phyloP scores from a whole-genome alignment of 2,888 invertebrate genomes.

The Caenorhabditis parvicauda region DNA sequence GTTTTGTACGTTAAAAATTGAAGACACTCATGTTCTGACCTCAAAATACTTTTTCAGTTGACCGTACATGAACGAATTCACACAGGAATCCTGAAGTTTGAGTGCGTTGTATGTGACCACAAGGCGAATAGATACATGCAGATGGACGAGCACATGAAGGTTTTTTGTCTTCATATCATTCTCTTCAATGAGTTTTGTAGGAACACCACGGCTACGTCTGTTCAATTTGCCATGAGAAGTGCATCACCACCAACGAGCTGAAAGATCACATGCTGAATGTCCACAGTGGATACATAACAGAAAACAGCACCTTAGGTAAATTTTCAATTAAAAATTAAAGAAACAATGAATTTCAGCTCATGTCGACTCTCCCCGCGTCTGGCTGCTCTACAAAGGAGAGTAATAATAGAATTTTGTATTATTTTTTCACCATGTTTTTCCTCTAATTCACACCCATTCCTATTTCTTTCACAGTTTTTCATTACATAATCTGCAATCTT shows the following conservation, averaged over 20 bases:
- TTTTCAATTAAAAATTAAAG: background rate
- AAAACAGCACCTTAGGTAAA: constrained; percentile 22
- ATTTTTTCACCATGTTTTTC: no score
- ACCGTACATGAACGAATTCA: constrained; percentile 62
- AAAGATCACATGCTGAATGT: constrained; percentile 60
- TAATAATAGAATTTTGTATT: no score
- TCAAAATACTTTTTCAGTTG: constrained; percentile 33
- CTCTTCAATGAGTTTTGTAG: constrained; percentile 12
- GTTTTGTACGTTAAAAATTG: background rate
- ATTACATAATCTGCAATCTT: no score
- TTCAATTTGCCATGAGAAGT: constrained; percentile 55
- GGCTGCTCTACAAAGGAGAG: constrained; percentile 62
- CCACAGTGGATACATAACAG: constrained; percentile 61
- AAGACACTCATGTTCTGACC: background rate
- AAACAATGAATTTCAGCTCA: constrained; percentile 49
- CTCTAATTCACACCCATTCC: no score
- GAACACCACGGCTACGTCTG: constrained; percentile 62
- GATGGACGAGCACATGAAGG: constrained; percentile 59
- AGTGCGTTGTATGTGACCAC: constrained; percentile 53
- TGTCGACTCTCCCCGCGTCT: constrained; percentile 61
- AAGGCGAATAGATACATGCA: constrained; percentile 51
- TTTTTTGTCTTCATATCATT: constrained; percentile 1
- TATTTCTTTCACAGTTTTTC: no score
- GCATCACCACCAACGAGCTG: constrained; percentile 58
- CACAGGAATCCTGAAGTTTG: constrained; percentile 63